Evolutionary conservation across 2,888 invertebrate species (phyloP), one percentile per base, ranked within the genome.

Genomic region (Drosophila vallismaia): DNA sequence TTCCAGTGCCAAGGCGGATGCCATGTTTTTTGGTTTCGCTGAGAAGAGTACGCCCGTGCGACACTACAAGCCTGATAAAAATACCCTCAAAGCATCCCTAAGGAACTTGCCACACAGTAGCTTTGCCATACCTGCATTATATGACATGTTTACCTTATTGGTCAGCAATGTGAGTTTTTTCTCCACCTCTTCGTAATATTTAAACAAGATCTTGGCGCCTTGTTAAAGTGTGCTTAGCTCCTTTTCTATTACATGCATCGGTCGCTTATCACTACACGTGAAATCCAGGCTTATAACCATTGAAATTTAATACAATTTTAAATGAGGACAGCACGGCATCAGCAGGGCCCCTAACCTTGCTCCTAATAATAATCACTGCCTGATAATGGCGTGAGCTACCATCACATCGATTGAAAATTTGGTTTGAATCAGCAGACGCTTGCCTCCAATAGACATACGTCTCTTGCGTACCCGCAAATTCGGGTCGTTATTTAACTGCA

Each of bases 51-150:
- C 48, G 44, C 44, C 54, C 24, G 49, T 54, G 33, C 54, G 40
- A 24, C 55, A 51, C 38, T 45, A 50, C n/a, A 62, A 46, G 3
- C 55, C 50, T 8, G 50, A 62, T 10, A 62, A 55, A 12, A 63
- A 63, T 8, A 63, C 51, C 7, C 56, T 46, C 51, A 56, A 52
- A 7, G 56, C 51, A 38, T 56, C 56, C 3, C 51, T 45, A 8
- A 54, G 38, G 45, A 55, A 63, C 55, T 63, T 54, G 26, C 38
- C 55, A 26, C 51, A 51, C 6, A 63, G 40, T 4, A 36, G 31
- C 49, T 40, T 3, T 12, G 28, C 24, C 24, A 26, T 26, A 14
- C 38, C 3, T 5, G 50, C 24, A 10, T 51, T 26, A 38, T 24
- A 38, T 19, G 44, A 56, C 63, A 56, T 56, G 24, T 44, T 55